These are phyloP conservation scores for Coenonympha glycerion DNA, from an alignment of 2,888 invertebrate genomes.

Conservation along the genomic window DNA sequence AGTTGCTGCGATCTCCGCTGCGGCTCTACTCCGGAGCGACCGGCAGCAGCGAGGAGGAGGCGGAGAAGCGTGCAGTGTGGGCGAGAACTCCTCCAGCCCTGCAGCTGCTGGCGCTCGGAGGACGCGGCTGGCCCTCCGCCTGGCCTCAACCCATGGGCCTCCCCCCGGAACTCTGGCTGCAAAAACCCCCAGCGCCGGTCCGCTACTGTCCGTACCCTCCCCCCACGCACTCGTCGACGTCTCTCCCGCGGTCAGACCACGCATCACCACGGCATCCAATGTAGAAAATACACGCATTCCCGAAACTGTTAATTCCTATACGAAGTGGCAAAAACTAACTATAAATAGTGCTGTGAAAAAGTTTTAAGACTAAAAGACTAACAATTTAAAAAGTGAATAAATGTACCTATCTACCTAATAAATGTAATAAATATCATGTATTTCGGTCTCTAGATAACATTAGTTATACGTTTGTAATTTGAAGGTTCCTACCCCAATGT, in stretches of 20 bases:
- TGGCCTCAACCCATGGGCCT: conserved; percentile 89
- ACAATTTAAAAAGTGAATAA: conserved; percentile 26
- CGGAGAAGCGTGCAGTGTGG: conserved; percentile 76
- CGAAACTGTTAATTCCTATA: neutral
- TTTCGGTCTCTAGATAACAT: conserved; percentile 38
- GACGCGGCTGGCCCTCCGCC: conserved; percentile 86
- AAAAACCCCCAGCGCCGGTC: conserved; percentile 82
- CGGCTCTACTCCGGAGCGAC: conserved; percentile 80
- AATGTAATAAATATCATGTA: conserved; percentile 39
- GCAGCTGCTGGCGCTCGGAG: conserved; percentile 73
- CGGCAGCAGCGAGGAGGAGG: conserved; percentile 73
- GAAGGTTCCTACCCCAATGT: conserved; percentile 71
- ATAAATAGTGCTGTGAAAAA: conserved; percentile 47
- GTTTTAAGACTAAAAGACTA: conserved; percentile 19
- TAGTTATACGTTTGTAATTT: conserved; percentile 41
- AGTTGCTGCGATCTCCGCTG: conserved; percentile 80
- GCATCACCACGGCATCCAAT: conserved; percentile 60
- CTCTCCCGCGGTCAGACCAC: conserved; percentile 49
- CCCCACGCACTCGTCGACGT: conserved; percentile 49
- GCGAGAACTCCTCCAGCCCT: conserved; percentile 67
- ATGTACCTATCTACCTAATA: conserved; percentile 46
- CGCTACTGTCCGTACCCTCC: conserved; percentile 80
- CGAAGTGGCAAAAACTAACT: conserved; percentile 19
- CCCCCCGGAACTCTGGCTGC: conserved; percentile 94
- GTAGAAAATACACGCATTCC: conserved; percentile 38